These are phyloP conservation scores for Caenorhabditis sp. DNA, from an alignment of 2,888 invertebrate species.

Conservation along the genomic window DNA sequence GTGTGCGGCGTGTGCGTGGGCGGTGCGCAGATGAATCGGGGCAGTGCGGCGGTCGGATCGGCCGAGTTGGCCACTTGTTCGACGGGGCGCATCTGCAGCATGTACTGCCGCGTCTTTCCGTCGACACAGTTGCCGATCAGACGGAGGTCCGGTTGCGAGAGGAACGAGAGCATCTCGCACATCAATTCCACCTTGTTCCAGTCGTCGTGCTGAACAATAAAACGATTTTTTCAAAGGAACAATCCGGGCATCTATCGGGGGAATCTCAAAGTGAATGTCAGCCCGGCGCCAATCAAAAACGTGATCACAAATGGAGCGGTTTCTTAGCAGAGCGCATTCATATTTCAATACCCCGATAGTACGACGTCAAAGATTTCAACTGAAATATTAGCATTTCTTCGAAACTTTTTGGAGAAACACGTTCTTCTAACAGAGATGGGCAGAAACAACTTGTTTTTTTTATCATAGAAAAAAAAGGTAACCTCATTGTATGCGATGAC, in stretches of 20 bases:
- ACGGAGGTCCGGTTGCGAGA: conserved; percentile 58
- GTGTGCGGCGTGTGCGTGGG: background rate
- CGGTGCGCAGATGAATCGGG: conserved; percentile 12
- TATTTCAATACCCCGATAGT: too few species aligned
- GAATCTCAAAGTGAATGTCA: too few species aligned
- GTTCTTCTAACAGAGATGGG: too few species aligned
- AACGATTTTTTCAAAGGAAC: too few species aligned
- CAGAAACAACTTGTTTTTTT: too few species aligned
- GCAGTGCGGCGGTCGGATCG: conserved; percentile 25
- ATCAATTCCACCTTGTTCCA: conserved; percentile 63
- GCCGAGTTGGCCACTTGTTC: conserved; percentile 47
- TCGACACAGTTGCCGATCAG: conserved; percentile 60
- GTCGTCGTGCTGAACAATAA: conserved; percentile 56
- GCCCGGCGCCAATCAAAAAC: too few species aligned
- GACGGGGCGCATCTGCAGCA: conserved; percentile 36
- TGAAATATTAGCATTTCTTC: too few species aligned
- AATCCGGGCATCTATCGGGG: too few species aligned
- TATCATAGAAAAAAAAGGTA: background rate
- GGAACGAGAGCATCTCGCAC: conserved; percentile 58
- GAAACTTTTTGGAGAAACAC: too few species aligned
- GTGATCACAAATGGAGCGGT: too few species aligned
- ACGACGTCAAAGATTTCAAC: too few species aligned
- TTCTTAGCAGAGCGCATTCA: too few species aligned
- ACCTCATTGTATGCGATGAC: conserved; percentile 45
- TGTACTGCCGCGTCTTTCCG: conserved; percentile 24